A percentile compares a stretch with the other conserved stretches of the same genome.
phyloP scores from a whole-genome alignment of 2,113 vertebrate genomes.

The Tragelaphus strepsiceros region DNA sequence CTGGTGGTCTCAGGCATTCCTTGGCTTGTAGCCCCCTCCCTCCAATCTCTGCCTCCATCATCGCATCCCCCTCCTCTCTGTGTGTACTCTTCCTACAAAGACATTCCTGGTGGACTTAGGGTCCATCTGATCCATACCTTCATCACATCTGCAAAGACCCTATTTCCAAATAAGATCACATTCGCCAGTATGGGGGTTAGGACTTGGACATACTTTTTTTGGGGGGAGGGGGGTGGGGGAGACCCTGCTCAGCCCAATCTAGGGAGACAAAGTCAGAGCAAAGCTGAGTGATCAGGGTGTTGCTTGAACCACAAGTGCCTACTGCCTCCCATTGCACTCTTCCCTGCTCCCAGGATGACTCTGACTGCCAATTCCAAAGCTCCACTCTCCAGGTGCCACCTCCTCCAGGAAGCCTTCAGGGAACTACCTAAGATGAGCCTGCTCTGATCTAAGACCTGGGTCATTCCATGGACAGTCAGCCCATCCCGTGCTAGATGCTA shows the following conservation, averaged over 20 bases:
- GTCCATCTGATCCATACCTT: neutral
- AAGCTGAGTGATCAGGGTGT: neutral
- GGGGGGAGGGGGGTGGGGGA: accelerated
- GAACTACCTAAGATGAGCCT: neutral
- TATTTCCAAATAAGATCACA: neutral
- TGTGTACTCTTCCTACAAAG: neutral
- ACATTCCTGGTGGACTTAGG: neutral
- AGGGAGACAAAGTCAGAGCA: neutral
- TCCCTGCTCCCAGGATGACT: neutral
- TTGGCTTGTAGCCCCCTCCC: neutral
- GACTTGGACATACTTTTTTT: neutral
- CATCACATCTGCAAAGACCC: neutral
- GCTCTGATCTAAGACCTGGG: neutral
- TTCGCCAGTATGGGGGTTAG: accelerated
- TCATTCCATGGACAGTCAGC: neutral
- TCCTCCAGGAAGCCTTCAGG: neutral
- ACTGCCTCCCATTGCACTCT: neutral
- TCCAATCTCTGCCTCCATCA: neutral
- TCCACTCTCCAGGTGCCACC: neutral
- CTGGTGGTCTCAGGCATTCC: neutral
- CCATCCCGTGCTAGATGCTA: neutral
- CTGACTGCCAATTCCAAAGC: neutral
- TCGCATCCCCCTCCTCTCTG: neutral
- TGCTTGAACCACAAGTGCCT: neutral
- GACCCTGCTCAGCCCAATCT: neutral